phyloP scores from a whole-genome alignment of 2,888 invertebrate species.

The Noctua janthina region DNA sequence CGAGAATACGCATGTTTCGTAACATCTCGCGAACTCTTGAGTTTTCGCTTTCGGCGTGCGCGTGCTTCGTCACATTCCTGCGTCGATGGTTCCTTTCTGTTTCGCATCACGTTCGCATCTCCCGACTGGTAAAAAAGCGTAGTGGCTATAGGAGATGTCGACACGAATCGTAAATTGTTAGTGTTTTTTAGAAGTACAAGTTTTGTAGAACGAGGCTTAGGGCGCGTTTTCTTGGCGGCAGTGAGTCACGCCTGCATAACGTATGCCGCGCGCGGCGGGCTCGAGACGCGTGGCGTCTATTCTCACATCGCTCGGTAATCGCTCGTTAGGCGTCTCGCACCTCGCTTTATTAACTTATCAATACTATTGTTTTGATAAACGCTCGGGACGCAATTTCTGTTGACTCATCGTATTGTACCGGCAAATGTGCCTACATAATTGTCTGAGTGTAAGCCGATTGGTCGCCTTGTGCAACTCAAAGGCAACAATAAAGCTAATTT shows the following conservation, averaged over 20 bases:
- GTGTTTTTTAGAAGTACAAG: slow-evolving; percentile 72
- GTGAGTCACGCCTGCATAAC: slow-evolving; percentile 83
- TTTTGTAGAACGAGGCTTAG: slow-evolving; percentile 67
- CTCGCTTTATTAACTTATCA: slow-evolving; percentile 90
- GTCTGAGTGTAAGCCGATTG: slow-evolving; percentile 88
- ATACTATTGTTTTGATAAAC: slow-evolving; percentile 90
- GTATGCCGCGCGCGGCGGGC: slow-evolving; percentile 80
- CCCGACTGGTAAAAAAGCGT: slow-evolving; percentile 59
- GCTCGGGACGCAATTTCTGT: slow-evolving; percentile 86
- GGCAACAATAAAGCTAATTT: slow-evolving; percentile 90
- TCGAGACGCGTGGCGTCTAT: slow-evolving; percentile 81
- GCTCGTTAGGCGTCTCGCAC: slow-evolving; percentile 86
- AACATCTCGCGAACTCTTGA: slow-evolving; percentile 80
- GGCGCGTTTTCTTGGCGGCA: slow-evolving; percentile 69
- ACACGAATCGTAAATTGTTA: slow-evolving; percentile 80
- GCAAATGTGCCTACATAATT: slow-evolving; percentile 85
- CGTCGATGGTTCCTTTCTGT: slow-evolving; percentile 76
- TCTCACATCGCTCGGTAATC: slow-evolving; percentile 81
- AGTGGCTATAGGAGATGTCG: slow-evolving; percentile 75
- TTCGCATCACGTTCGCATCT: slow-evolving; percentile 76
- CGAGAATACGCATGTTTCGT: slow-evolving; percentile 85
- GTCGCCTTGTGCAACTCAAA: slow-evolving; percentile 84
- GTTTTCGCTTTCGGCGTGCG: slow-evolving; percentile 84
- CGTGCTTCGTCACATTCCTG: slow-evolving; percentile 76
- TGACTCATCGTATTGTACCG: slow-evolving; percentile 89